Conservation (phyloP, 2,113 vertebrate species). For the Microtus oregoni region DNA sequence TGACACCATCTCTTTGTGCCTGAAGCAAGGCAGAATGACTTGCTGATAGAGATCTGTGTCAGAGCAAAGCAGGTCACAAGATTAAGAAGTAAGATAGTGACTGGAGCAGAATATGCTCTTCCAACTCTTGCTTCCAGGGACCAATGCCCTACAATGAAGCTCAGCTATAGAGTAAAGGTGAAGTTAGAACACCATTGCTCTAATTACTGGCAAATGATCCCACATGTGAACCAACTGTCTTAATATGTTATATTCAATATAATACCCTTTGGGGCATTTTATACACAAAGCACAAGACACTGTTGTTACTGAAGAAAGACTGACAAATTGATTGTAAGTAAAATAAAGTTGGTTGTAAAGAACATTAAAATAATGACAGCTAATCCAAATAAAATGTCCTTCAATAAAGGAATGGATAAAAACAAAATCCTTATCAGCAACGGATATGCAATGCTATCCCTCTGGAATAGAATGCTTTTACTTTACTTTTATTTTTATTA, state of each 20-base stretch:
- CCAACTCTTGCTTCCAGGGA: background rate
- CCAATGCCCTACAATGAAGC: background rate
- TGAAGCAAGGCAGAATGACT: background rate
- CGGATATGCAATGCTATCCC: background rate
- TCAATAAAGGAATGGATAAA: background rate
- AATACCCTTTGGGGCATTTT: background rate
- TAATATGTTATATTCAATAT: no score
- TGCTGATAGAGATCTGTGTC: background rate
- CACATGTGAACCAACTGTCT: background rate
- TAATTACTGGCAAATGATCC: background rate
- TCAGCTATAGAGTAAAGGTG: background rate
- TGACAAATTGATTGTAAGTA: background rate
- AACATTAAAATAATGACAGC: background rate
- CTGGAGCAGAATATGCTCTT: no score
- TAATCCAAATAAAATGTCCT: background rate
- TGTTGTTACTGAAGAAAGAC: background rate
- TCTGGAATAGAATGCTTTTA: background rate
- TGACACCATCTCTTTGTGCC: background rate
- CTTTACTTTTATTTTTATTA: background rate
- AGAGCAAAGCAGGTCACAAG: background rate
- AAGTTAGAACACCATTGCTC: accelerated
- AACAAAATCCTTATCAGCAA: background rate
- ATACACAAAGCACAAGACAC: background rate
- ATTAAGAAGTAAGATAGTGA: background rate
- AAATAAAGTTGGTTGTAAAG: background rate